Percentiles rank a stretch among this genome's conserved stretches.
Conservation (phyloP, 2,888 invertebrate species). For the Tiliacea citrago region DNA sequence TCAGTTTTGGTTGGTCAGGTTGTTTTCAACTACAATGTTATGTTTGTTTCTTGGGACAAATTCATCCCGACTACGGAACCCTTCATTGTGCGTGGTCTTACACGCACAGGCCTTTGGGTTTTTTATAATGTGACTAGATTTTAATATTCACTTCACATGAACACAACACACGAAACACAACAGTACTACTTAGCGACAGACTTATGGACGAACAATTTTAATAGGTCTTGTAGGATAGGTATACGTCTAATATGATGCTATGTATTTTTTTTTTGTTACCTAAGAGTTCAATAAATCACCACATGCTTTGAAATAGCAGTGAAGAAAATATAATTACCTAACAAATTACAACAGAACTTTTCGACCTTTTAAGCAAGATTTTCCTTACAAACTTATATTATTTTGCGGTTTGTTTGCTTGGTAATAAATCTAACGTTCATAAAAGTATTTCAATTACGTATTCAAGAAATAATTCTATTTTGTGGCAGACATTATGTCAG, state of each 20-base stretch:
- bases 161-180: too few relatives aligned
- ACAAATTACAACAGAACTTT: slow-evolving; percentile 14
- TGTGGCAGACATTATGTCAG: background rate
- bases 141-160: background rate
- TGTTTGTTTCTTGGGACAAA: too few relatives aligned
- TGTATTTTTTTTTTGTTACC: background rate
- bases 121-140: background rate
- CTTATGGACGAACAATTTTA: background rate
- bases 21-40: too few relatives aligned
- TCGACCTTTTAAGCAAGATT: background rate
- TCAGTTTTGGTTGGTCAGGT: too few relatives aligned
- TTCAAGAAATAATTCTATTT: slow-evolving; percentile 7
- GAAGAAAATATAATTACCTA: slow-evolving; percentile 10
- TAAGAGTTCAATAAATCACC: background rate
- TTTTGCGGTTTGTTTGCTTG: slow-evolving; percentile 9
- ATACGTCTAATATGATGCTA: background rate
- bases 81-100: too few relatives aligned
- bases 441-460: slow-evolving; percentile 22
- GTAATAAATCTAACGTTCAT: slow-evolving; percentile 10
- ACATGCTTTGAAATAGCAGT: background rate
- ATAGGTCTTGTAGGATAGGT: background rate
- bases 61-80: too few relatives aligned
- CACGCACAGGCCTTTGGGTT: too few relatives aligned
- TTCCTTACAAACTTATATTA: slow-evolving; percentile 16
- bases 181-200: background rate